phyloP scores from a whole-genome alignment of 2,888 invertebrate genomes.

The Physocephala rufipes region DNA sequence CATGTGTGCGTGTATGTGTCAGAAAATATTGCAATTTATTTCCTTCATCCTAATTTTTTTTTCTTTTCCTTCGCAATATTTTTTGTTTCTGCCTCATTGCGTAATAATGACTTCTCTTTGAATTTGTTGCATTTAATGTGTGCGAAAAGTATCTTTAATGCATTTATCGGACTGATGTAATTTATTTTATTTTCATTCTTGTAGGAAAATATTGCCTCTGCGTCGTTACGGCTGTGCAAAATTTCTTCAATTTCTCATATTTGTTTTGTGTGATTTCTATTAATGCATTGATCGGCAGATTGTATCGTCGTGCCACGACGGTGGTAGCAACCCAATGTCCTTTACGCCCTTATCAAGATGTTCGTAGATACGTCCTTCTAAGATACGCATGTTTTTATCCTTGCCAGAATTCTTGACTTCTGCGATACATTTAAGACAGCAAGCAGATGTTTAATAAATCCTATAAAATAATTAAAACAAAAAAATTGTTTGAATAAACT shows the following conservation, averaged over 20 bases:
- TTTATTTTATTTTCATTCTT: slow-evolving; percentile 29
- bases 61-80: background rate
- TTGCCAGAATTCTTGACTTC: no score
- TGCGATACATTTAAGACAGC: no score
- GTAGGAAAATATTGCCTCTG: slow-evolving; percentile 1
- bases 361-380: slow-evolving; percentile 8
- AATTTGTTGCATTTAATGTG: slow-evolving; percentile 19
- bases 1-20: background rate
- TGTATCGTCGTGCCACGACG: background rate
- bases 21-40: slow-evolving; percentile 16
- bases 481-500: no score
- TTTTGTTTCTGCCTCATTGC: slow-evolving; percentile 28
- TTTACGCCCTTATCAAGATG: slow-evolving; percentile 22
- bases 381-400: no score
- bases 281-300: background rate
- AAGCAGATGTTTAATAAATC: no score
- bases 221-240: slow-evolving; percentile 11
- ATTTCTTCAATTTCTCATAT: background rate
- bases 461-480: no score
- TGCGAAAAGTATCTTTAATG: background rate
- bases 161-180: slow-evolving; percentile 12
- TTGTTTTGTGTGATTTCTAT: background rate
- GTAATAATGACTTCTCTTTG: slow-evolving; percentile 26
- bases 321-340: slow-evolving; percentile 1
- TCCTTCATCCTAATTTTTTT: no score